Evolutionary conservation across 2,797 vertebrate species (phyloP).

Genomic region (Hyperoplus immaculatus): DNA sequence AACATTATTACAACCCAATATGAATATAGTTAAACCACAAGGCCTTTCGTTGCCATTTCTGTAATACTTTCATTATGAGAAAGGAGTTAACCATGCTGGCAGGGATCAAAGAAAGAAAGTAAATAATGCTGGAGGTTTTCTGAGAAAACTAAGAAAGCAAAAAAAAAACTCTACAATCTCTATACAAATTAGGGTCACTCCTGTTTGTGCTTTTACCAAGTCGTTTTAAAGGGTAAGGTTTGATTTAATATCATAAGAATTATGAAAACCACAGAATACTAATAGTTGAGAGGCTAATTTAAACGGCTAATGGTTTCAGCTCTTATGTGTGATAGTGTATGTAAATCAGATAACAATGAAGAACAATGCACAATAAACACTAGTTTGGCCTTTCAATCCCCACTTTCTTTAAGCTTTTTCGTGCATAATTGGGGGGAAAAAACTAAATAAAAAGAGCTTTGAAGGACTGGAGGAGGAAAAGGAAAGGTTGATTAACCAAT

Average conservation of each 20-base stretch:
- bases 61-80: slow-evolving; percentile 61
- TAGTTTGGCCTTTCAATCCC: background rate
- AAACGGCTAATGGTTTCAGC: background rate
- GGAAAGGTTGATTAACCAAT: slow-evolving; percentile 37
- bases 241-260: slow-evolving; percentile 10
- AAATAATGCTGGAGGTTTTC: slow-evolving; percentile 38
- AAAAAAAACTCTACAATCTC: slow-evolving; percentile 43
- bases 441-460: background rate
- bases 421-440: background rate
- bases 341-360: background rate
- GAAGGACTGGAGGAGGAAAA: background rate
- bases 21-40: slow-evolving; percentile 51
- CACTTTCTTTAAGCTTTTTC: slow-evolving; percentile 10
- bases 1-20: slow-evolving; percentile 64
- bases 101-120: slow-evolving; percentile 35
- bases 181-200: slow-evolving; percentile 32
- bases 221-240: slow-evolving; percentile 52
- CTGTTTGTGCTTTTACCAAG: slow-evolving; percentile 16
- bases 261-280: background rate
- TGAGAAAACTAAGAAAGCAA: slow-evolving; percentile 35
- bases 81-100: slow-evolving; percentile 34
- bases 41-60: slow-evolving; percentile 40
- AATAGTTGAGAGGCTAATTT: background rate
- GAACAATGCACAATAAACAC: background rate
- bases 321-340: background rate